A percentile compares a stretch with the other conserved stretches of the same genome.
Conservation (phyloP, 2,113 vertebrate genomes). For the Genyomyrus donnyi region DNA sequence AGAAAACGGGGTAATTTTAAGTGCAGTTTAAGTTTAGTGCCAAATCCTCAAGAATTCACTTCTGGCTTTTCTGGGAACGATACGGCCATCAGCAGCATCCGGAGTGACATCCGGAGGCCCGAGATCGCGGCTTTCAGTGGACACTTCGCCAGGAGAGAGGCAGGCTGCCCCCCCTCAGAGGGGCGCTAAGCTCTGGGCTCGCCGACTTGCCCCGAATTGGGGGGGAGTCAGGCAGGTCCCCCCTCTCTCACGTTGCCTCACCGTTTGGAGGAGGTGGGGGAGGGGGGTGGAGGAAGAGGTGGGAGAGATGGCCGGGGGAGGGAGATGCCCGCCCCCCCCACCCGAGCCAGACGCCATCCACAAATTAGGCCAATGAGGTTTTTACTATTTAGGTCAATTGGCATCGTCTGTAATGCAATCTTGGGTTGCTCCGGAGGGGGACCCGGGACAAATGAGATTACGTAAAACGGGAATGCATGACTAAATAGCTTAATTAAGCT, state of each 20-base stretch:
- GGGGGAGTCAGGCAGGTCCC: not conserved
- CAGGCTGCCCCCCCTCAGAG: not conserved
- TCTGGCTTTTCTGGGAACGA: not conserved
- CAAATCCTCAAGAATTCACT: not conserved
- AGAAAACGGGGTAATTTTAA: not conserved
- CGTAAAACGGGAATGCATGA: slow-evolving; percentile 16
- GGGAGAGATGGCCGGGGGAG: not conserved
- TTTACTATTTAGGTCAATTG: slow-evolving; percentile 18
- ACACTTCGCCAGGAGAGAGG: not conserved
- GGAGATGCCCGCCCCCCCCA: not conserved
- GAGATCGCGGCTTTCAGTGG: not conserved
- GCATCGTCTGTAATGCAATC: slow-evolving; percentile 15
- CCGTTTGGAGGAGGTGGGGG: not conserved
- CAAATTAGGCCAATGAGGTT: slow-evolving; percentile 22
- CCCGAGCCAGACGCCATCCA: slow-evolving; percentile 12
- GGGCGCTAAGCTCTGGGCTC: not conserved
- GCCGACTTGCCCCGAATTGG: not conserved
- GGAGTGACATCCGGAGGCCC: not conserved
- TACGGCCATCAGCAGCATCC: not conserved
- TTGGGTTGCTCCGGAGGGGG: not conserved
- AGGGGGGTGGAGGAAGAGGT: not conserved
- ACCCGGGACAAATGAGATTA: slow-evolving; percentile 14
- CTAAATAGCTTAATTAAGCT: slow-evolving; percentile 19
- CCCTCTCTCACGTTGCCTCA: not conserved
- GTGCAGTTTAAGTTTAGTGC: not conserved